Percentiles rank a stretch among this genome's conserved stretches.
Evolutionary conservation across 2,797 vertebrate genomes (phyloP).

Genomic region (Enteromius trimaculatus): DNA sequence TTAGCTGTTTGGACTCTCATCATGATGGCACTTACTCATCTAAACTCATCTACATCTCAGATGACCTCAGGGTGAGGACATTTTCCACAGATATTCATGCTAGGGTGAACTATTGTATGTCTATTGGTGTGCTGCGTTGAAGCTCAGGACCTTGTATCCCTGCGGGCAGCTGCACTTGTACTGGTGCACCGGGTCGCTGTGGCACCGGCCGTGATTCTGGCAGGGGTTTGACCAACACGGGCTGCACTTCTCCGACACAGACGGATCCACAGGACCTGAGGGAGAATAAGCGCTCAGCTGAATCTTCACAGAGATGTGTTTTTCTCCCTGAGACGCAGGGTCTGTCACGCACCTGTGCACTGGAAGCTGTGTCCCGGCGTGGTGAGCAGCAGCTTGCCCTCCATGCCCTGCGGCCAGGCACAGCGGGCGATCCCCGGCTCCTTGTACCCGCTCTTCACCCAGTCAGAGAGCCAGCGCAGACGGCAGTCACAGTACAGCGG

Average conservation of each 20-base stretch:
- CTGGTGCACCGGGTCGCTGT: conserved; percentile 78
- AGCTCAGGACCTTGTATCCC: conserved; percentile 84
- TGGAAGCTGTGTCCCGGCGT: conserved; percentile 98
- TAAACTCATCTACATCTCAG: not conserved
- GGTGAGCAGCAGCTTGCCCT: conserved; percentile 96
- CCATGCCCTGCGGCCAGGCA: conserved; percentile 88
- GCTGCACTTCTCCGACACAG: conserved; percentile 90
- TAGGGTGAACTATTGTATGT: not conserved
- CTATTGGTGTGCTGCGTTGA: too few relatives aligned
- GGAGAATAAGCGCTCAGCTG: not conserved
- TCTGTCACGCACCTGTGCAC: conserved; percentile 83
- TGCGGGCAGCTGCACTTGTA: conserved; percentile 86
- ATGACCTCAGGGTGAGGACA: not conserved
- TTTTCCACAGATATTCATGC: not conserved
- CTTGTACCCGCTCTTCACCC: conserved; percentile 99
- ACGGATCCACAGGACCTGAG: conserved; percentile 82
- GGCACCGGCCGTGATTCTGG: conserved; percentile 88
- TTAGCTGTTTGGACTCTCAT: not conserved
- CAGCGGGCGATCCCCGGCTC: conserved; percentile 98
- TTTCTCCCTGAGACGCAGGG: not conserved
- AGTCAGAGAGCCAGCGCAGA: conserved; percentile 95
- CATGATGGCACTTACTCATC: not conserved
- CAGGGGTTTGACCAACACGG: conserved; percentile 92
- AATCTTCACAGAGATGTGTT: not conserved
- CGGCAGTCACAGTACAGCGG: conserved; percentile 94